Evolutionary conservation across 2,888 invertebrate species (phyloP), one percentile per base, ranked within the genome.

Genomic region (Eubasilissa splendida): DNA sequence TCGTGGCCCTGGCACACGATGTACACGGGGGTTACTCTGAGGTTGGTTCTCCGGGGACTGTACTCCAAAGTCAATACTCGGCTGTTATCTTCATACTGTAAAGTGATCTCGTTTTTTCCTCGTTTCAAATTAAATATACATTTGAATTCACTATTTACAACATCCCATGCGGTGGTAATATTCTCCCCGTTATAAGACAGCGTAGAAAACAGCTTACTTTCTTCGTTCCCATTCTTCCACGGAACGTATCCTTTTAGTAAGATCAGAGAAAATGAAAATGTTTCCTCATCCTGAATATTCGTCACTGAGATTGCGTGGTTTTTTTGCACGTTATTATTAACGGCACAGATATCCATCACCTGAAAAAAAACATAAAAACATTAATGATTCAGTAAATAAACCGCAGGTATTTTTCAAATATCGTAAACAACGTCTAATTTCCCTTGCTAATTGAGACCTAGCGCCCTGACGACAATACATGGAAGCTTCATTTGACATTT

Each of bases 1-100:
- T 95, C 93, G 86, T 96, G 95, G 82, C 94, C 95, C 85, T 93
- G 91, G 87, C 96, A 96, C 85, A 96, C 92, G 76, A 98, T 94
- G 86, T 97, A 96, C 22, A 97, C 91, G 22, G 97, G 96, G 58
- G 95, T 93, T 80, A 95, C 94, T 85, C 92, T 89, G 75, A 93
- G 88, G 85, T 92, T 90, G 5, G 92, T 92, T 83, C 89, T 89
- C 80, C 92, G 88, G 12, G 93, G 93, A 83, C 89, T 88, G 86
- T 93, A 93, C 42, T 91, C 88, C 74, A 95, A 85, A 77, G 88
- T 85, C 52, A 94, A 85, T 71, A 88, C 88, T 84, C 89, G 87
- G 82, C 89, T 88, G 65, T 89, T 88, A 70, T 88, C 88, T 56
- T 91, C 88, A 84, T 92, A 93, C 84, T 92, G 90, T 59, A 96